phyloP scores from a whole-genome alignment of 2,113 vertebrate genomes.

The Atlantisia rogersi region DNA sequence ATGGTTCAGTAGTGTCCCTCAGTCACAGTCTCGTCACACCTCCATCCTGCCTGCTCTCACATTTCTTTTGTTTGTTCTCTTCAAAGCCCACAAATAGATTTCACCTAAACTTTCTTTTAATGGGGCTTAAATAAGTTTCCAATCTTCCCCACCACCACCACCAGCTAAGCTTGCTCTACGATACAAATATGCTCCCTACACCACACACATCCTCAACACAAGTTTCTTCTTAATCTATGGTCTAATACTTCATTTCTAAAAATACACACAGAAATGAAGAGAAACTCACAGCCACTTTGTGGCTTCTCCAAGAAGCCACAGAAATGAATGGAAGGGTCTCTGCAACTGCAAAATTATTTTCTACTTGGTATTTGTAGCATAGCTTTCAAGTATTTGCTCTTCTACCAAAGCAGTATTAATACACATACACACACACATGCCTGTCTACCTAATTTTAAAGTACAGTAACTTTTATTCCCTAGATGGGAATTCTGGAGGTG shows the following conservation, averaged over 20 bases:
- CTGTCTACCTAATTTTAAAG: neutral
- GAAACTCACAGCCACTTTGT: constrained; percentile 48
- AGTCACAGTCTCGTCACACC: neutral
- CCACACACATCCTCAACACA: constrained; percentile 46
- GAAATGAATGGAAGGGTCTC: constrained; percentile 19
- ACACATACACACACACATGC: neutral
- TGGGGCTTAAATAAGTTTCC: neutral
- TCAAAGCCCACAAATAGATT: neutral
- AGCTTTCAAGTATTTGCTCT: neutral
- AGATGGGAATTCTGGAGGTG: neutral
- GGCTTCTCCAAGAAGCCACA: constrained; percentile 54
- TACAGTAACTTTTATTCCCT: neutral
- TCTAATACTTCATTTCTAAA: constrained; percentile 46
- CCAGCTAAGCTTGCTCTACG: neutral
- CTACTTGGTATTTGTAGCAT: neutral
- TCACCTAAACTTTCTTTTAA: neutral
- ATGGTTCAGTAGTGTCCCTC: neutral
- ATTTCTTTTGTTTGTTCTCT: neutral
- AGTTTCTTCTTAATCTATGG: constrained; percentile 19
- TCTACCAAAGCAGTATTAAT: neutral
- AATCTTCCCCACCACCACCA: neutral
- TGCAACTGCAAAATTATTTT: constrained; percentile 41
- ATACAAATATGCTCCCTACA: constrained; percentile 7
- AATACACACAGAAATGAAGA: constrained; percentile 26
- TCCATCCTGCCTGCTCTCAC: neutral